Evolutionary conservation across 1,140 invertebrate species (phyloP), one percentile per base, ranked within the genome.

Genomic region (Papilio glaucus): DNA sequence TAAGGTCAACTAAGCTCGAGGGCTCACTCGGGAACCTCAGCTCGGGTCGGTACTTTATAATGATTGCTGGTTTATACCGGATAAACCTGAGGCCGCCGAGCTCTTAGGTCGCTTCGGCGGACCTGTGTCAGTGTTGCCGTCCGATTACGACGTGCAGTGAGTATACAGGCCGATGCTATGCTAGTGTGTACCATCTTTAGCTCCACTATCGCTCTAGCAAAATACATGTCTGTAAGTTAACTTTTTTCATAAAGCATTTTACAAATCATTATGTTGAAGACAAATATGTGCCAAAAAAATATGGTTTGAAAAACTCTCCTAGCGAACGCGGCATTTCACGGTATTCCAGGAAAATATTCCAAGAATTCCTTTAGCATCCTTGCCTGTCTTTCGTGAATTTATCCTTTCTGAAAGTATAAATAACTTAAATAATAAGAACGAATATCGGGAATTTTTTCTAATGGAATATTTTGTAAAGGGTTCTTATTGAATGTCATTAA

Each of bases 271-370:
- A 62, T 62, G 15, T 13, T 33, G n/a, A 37, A 37, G 15, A 63
- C 8, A 63, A 38, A 38, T 37, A 39, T 63, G 37, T 29, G 13
- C 29, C 5, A 18, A 63, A 39, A 39, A 63, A 63, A 37, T 39
- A 39, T 63, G 4, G 2, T 4, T 33, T 13, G n/a, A 65, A 39
- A 39, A 21, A 41, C 10, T 38, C 15, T 37, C 3, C 37, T 18
- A 41, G 37, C 26, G 18, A 39, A 33, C 39, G 37, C 62, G 12
- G 37, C 9, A 65, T 41, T 39, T 38, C 62, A 39, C 62, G 29
- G 60, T 37, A 65, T 65, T 12, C 62, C 10, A 9, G 29, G 62
- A 65, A 41, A 39, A 65, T 65, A 65, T 65, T 37, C 29, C 33
- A 21, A 65, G 62, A 65, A 65, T 65, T 21, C 62, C 33, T 38